phyloP scores from a whole-genome alignment of 2,797 vertebrate genomes.

The Cheracebus regulus region DNA sequence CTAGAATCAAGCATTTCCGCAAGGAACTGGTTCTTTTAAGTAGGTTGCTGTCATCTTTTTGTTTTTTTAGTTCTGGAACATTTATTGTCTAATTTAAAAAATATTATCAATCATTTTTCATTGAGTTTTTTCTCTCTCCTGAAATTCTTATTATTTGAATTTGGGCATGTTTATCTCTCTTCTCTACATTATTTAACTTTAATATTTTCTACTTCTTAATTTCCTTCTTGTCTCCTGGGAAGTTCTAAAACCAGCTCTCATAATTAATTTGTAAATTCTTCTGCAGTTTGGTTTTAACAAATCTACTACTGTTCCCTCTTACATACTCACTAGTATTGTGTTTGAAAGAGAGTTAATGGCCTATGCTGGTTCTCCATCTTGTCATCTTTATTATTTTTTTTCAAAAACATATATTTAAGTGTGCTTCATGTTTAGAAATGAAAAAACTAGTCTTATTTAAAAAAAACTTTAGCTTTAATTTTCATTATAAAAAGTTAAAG shows the following conservation, averaged over 20 bases:
- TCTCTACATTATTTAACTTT: slow-evolving; percentile 6
- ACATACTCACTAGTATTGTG: background rate
- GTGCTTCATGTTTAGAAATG: background rate
- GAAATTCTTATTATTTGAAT: background rate
- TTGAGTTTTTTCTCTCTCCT: background rate
- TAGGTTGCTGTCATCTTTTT: background rate
- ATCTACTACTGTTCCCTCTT: background rate
- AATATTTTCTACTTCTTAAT: slow-evolving; percentile 17
- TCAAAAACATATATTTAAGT: background rate
- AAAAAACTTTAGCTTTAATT: background rate
- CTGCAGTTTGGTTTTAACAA: background rate
- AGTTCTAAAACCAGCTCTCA: background rate
- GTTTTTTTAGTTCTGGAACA: background rate
- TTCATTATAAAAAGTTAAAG: slow-evolving; percentile 11
- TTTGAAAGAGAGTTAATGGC: background rate
- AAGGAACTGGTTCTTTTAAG: background rate
- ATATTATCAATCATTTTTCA: background rate
- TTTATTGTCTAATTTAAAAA: background rate
- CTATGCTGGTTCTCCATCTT: background rate
- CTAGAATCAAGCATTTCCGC: background rate
- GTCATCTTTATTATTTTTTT: background rate
- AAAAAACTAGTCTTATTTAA: background rate
- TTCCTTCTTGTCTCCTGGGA: background rate
- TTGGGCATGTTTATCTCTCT: background rate
- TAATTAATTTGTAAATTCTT: slow-evolving; percentile 3